phyloP scores from a whole-genome alignment of 2,113 vertebrate species.

The Morphnarchus princeps region DNA sequence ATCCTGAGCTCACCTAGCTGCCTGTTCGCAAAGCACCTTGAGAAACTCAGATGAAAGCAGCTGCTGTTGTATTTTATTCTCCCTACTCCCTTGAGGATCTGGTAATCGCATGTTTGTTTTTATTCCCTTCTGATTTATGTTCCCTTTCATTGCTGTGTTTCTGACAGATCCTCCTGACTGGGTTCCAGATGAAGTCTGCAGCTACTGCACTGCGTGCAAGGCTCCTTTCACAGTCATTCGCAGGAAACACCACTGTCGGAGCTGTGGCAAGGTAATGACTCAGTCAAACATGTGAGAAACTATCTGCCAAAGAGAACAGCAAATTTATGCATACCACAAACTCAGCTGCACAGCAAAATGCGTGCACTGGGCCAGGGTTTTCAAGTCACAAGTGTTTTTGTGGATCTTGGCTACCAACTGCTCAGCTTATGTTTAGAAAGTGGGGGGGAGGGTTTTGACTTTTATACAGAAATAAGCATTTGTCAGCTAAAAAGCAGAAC shows the following conservation, averaged over 20 bases:
- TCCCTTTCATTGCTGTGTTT: conserved; percentile 5
- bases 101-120: neutral
- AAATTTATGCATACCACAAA: neutral
- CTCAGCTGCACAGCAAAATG: neutral
- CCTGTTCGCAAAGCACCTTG: neutral
- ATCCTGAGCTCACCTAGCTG: neutral
- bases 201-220: conserved; percentile 91
- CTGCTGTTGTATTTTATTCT: neutral
- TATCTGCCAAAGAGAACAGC: neutral
- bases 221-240: conserved; percentile 97
- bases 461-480: neutral
- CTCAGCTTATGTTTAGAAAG: neutral
- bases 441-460: neutral
- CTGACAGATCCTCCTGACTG: conserved; percentile 92
- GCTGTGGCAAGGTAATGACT: conserved; percentile 91
- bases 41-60: neutral
- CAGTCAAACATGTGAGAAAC: neutral
- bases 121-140: conserved; percentile 30
- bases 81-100: neutral
- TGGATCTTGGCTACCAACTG: neutral
- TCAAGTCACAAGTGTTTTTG: neutral
- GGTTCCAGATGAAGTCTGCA: conserved; percentile 95
- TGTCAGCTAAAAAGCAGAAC: neutral
- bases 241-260: conserved; percentile 96
- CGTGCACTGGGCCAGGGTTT: neutral